Percentiles rank a stretch among this genome's conserved stretches.
Evolutionary conservation across 2,113 vertebrate species (phyloP).

Genomic region (Callipepla squamata): DNA sequence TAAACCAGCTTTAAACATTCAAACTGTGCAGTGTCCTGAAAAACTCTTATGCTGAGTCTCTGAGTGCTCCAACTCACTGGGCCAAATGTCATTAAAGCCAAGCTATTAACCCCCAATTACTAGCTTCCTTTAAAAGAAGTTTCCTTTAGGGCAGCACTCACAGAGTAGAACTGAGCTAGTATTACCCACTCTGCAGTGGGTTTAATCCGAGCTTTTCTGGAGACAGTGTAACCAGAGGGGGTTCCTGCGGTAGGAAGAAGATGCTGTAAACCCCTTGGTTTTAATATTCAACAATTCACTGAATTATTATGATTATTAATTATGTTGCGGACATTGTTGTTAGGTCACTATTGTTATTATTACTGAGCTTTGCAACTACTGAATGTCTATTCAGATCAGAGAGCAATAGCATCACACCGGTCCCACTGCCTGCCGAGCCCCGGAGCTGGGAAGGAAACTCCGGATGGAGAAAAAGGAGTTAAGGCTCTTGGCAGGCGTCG

Average conservation of each 20-base stretch:
- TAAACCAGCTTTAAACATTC: neutral
- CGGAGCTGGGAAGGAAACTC: neutral
- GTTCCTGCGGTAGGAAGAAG: neutral
- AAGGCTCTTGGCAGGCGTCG: neutral
- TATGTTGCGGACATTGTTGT: neutral
- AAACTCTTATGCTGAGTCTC: neutral
- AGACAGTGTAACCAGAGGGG: neutral
- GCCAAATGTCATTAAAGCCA: neutral
- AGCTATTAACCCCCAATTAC: neutral
- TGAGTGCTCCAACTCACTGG: neutral
- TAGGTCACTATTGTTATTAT: neutral
- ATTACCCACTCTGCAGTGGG: neutral
- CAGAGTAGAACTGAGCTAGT: neutral
- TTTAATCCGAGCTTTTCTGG: neutral
- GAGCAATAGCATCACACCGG: neutral
- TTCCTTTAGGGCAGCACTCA: neutral
- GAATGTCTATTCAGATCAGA: neutral
- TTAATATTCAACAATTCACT: neutral
- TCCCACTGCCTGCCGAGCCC: neutral
- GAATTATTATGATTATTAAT: neutral
- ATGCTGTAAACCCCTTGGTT: neutral
- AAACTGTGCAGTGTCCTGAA: neutral
- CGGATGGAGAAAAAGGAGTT: neutral
- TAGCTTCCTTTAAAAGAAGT: neutral
- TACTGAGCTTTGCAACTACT: neutral